Evolutionary conservation across 2,888 invertebrate species (phyloP), one percentile per base, ranked within the genome.

Genomic region (Apeira syringaria): DNA sequence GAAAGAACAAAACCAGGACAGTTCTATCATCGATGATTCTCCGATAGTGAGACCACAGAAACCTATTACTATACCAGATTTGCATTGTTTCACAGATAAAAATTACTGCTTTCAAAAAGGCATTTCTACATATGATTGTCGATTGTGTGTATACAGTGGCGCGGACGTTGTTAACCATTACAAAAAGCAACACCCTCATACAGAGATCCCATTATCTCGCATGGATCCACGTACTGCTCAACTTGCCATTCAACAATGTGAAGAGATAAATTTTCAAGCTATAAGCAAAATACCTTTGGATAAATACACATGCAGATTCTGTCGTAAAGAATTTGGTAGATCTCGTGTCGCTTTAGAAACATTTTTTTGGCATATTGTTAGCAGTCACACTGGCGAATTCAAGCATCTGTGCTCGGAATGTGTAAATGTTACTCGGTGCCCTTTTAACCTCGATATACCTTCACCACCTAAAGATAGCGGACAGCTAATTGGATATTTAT

Each of bases 381-480:
- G 92, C 11, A 90, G 81, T 30, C 97, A 97, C 47, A 96, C 96
- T 0, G 96, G 96, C 0, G 96, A 97, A 76, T 94, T 93, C 57
- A 89, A 93, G 38, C 93, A 92, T 47, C 72, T 83, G 11, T 96
- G 96, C 70, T 90, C 90, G 0, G 77, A 82, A 30, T 96, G 96
- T 55, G 57, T 74, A 1, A 68, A 74, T 37, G 60, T 74, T 47
- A 66, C 74, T 52, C 58, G 64, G 56, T 68, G 86, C 64, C 60
- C 78, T 1, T 78, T 76, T 35, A 69, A 70, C 50, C 62, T 85
- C 28, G 81, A 86, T 48, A 82, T 88, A 38, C 89, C 89, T 5
- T 72, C 84, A 3, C 83, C 85, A 3, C 88, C 87, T 0, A 78
- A 77, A 59, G 73, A 80, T 37, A 74, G 74, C 42, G 84, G 84